phyloP scores from a whole-genome alignment of 2,113 vertebrate genomes.

The Dasyprocta punctata region DNA sequence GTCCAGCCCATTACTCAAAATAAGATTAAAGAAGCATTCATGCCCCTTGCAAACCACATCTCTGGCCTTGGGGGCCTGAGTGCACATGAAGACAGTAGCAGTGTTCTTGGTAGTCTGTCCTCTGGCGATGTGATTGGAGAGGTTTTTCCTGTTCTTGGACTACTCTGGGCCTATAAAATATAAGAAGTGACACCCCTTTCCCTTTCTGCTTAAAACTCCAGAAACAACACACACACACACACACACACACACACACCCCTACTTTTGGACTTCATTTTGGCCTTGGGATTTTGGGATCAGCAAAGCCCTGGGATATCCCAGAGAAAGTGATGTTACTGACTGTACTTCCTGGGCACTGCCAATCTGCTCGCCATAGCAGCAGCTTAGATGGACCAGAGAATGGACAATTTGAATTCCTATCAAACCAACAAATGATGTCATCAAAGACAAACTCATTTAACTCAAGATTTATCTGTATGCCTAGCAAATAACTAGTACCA shows the following conservation, averaged over 20 bases:
- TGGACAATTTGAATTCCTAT: rapidly evolving
- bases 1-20: background rate
- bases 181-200: background rate
- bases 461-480: background rate
- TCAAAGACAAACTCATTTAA: background rate
- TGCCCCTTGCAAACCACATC: background rate
- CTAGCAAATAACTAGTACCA: background rate
- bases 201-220: background rate
- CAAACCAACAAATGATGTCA: background rate
- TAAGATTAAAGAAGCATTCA: background rate
- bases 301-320: background rate
- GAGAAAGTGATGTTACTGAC: background rate
- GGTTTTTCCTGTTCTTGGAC: background rate
- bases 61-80: rapidly evolving
- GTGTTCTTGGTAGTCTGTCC: rapidly evolving
- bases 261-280: background rate
- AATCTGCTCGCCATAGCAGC: background rate
- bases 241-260: too few relatives aligned
- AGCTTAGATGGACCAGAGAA: background rate
- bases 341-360: rapidly evolving
- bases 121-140: background rate
- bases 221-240: background rate
- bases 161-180: background rate
- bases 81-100: rapidly evolving
- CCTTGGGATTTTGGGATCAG: background rate